A percentile compares a stretch with the other conserved stretches of the same genome.
phyloP scores from a whole-genome alignment of 2,797 vertebrate species.

The Melanogrammus aeglefinus region DNA sequence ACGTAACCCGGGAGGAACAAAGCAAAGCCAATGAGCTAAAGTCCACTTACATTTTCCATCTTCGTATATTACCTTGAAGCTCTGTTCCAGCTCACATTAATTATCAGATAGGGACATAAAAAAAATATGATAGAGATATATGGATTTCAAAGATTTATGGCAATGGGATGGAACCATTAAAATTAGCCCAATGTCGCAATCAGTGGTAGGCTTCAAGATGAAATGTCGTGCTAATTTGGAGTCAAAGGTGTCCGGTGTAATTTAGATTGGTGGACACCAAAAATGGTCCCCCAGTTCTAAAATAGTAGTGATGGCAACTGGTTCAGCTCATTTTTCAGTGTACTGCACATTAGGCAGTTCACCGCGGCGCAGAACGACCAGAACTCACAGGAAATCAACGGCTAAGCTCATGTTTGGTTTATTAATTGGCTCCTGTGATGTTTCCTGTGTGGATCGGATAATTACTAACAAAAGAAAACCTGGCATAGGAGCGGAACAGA shows the following conservation, averaged over 20 bases:
- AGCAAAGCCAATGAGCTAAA: slow-evolving; percentile 24
- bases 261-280: slow-evolving; percentile 39
- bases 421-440: too few relatives aligned
- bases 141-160: too few relatives aligned
- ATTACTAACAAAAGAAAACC: too few relatives aligned
- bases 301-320: slow-evolving; percentile 39
- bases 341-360: neutral
- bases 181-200: slow-evolving; percentile 60
- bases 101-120: slow-evolving; percentile 51
- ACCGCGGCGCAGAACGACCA: neutral
- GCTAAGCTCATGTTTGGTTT: too few relatives aligned
- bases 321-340: slow-evolving; percentile 28
- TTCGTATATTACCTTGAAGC: slow-evolving; percentile 55
- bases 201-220: slow-evolving; percentile 59
- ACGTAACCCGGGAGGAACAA: slow-evolving; percentile 50
- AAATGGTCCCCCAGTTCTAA: slow-evolving; percentile 34
- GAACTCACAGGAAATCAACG: too few relatives aligned
- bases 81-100: slow-evolving; percentile 60
- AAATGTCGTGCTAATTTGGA: slow-evolving; percentile 54
- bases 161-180: slow-evolving; percentile 59
- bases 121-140: slow-evolving; percentile 19
- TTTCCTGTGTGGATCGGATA: too few relatives aligned
- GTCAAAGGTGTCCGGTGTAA: slow-evolving; percentile 37
- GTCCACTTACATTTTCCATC: slow-evolving; percentile 24
- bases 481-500: too few relatives aligned